phyloP scores from a whole-genome alignment of 2,797 vertebrate genomes.

The Mallotus villosus region DNA sequence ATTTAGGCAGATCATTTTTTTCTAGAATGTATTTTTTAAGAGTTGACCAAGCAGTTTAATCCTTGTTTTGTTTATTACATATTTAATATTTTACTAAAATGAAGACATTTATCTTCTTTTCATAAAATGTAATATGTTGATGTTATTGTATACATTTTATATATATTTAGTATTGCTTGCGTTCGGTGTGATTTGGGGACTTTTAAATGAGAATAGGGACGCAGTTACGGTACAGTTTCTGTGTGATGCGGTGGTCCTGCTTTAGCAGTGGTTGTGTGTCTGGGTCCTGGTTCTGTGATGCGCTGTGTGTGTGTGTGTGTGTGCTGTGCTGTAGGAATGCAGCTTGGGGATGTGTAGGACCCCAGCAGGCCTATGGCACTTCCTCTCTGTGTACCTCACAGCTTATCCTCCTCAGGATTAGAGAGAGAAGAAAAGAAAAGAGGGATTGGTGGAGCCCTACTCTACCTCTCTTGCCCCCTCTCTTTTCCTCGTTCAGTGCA shows the following conservation, averaged over 20 bases:
- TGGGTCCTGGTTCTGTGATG: constrained; percentile 15
- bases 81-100: background rate
- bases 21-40: background rate
- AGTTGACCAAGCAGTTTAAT: background rate
- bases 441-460: constrained; percentile 66
- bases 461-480: constrained; percentile 30
- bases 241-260: background rate
- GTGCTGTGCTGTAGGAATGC: constrained; percentile 64
- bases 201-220: too few relatives aligned
- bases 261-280: background rate
- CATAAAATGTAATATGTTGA: background rate
- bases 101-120: background rate
- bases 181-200: too few relatives aligned
- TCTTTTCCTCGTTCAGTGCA: constrained; percentile 32
- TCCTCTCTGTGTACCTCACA: constrained; percentile 78
- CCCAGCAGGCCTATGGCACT: constrained; percentile 73
- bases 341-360: constrained; percentile 65
- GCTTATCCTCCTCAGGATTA: constrained; percentile 80
- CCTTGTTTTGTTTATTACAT: background rate
- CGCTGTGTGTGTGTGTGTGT: constrained; percentile 19
- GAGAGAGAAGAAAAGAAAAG: constrained; percentile 72
- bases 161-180: too few relatives aligned
- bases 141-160: background rate
- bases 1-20: background rate
- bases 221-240: background rate